These are phyloP conservation scores for Nineta flava DNA, from an alignment of 2,888 invertebrate species.

Conservation along the genomic window DNA sequence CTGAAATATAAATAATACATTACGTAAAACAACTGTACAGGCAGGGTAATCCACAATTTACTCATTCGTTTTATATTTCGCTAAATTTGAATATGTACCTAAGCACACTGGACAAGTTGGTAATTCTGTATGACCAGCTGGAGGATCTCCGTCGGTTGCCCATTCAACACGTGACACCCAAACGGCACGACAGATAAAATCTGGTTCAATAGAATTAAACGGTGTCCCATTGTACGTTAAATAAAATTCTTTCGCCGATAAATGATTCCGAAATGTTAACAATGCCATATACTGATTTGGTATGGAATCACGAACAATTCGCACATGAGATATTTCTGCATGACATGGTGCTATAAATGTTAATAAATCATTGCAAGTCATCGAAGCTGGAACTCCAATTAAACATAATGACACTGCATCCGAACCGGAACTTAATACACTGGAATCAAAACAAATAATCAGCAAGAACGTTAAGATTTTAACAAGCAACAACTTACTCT, in stretches of 20 bases:
- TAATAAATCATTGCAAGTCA: constrained; percentile 85
- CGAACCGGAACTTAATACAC: constrained; percentile 26
- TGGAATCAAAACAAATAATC: constrained; percentile 13
- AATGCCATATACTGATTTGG: constrained; percentile 98
- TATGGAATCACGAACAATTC: constrained; percentile 78
- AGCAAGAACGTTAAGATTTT: neutral
- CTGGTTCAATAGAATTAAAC: constrained; percentile 87
- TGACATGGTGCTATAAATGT: constrained; percentile 91
- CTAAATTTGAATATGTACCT: constrained; percentile 21
- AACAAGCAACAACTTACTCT: constrained; percentile 47
- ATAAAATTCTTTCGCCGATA: constrained; percentile 82
- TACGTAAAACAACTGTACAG: neutral
- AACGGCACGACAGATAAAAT: constrained; percentile 80
- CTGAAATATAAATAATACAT: constrained; percentile 27
- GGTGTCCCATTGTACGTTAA: constrained; percentile 81
- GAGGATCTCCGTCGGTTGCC: constrained; percentile 52
- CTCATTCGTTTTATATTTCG: constrained; percentile 1
- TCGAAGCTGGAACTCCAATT: constrained; percentile 74
- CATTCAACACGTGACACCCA: constrained; percentile 91
- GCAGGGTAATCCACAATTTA: neutral
- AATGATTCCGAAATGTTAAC: constrained; percentile 48
- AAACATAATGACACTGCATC: constrained; percentile 77
- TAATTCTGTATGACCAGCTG: constrained; percentile 77
- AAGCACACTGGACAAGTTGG: constrained; percentile 95
- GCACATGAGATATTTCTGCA: constrained; percentile 73